A percentile compares a stretch with the other conserved stretches of the same genome.
Evolutionary conservation across 2,888 invertebrate genomes (phyloP).

Genomic region (Parochlus steinenii): DNA sequence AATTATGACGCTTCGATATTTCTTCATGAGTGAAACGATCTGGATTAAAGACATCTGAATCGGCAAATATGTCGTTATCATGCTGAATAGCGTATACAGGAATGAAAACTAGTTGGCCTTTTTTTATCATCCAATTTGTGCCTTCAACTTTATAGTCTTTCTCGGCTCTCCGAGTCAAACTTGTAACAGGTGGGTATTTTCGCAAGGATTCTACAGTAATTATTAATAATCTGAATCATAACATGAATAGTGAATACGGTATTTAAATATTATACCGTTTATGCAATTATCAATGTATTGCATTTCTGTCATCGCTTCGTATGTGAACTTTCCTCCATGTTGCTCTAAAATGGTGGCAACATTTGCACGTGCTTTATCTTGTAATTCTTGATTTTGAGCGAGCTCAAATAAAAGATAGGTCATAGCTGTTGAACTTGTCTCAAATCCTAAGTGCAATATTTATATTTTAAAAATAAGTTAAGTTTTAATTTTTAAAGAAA

Average conservation of each 20-base stretch:
- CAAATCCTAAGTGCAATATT: too few relatives aligned
- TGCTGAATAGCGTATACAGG: slow-evolving; percentile 35
- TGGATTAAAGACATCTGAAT: slow-evolving; percentile 39
- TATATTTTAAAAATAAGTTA: too few relatives aligned
- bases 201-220: slow-evolving; percentile 31
- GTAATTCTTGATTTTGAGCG: slow-evolving; percentile 1
- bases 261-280: background rate
- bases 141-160: slow-evolving; percentile 19
- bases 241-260: too few relatives aligned
- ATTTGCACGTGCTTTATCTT: slow-evolving; percentile 9
- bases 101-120: slow-evolving; percentile 31
- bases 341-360: background rate
- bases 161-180: slow-evolving; percentile 26
- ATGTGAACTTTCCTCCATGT: slow-evolving; percentile 1
- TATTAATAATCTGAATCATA: background rate
- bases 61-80: slow-evolving; percentile 35
- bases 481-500: too few relatives aligned
- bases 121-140: slow-evolving; percentile 31
- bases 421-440: slow-evolving; percentile 9
- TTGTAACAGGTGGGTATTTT: slow-evolving; percentile 32
- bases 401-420: slow-evolving; percentile 8
- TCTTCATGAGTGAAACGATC: slow-evolving; percentile 37
- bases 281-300: slow-evolving; percentile 3
- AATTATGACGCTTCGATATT: slow-evolving; percentile 25
- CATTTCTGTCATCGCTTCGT: slow-evolving; percentile 9